Conservation (phyloP, 2,797 vertebrate genomes). For the Arrhamphus sclerolepis region DNA sequence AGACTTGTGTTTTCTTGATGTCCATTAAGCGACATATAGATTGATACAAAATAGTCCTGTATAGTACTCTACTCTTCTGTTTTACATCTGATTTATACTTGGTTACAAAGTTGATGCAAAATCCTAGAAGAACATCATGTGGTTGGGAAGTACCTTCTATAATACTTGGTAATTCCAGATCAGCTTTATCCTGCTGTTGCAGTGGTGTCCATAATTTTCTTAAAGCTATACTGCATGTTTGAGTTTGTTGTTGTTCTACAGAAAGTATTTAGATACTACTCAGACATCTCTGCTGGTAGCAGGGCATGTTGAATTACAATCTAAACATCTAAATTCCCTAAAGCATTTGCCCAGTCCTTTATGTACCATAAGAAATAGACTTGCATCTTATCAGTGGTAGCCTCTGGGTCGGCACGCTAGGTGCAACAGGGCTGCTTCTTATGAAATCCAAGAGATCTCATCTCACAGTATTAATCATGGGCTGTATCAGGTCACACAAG, state of each 20-base stretch:
- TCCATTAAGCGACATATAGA: too few species aligned
- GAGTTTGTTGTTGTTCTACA: background rate
- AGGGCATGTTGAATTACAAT: background rate
- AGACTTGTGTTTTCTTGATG: background rate
- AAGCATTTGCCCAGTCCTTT: background rate
- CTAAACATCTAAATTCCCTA: slow-evolving; percentile 9
- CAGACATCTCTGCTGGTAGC: background rate
- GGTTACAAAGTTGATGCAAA: background rate
- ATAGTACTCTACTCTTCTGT: background rate
- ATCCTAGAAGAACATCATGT: too few species aligned
- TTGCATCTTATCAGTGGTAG: slow-evolving; percentile 7
- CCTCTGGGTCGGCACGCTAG: slow-evolving; percentile 12
- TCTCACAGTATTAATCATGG: slow-evolving; percentile 54
- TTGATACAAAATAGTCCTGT: too few species aligned
- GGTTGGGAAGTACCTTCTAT: too few species aligned
- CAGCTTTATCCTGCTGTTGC: too few species aligned
- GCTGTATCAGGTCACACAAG: slow-evolving; percentile 61
- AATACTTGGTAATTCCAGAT: background rate
- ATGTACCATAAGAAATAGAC: slow-evolving; percentile 8
- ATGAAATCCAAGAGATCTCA: slow-evolving; percentile 61
- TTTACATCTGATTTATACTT: background rate
- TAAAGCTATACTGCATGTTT: too few species aligned
- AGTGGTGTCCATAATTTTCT: background rate
- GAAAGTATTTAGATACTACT: background rate
- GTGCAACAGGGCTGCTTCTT: slow-evolving; percentile 44